Evolutionary conservation across 2,113 vertebrate genomes (phyloP).

Genomic region (Raphicerus campestris): DNA sequence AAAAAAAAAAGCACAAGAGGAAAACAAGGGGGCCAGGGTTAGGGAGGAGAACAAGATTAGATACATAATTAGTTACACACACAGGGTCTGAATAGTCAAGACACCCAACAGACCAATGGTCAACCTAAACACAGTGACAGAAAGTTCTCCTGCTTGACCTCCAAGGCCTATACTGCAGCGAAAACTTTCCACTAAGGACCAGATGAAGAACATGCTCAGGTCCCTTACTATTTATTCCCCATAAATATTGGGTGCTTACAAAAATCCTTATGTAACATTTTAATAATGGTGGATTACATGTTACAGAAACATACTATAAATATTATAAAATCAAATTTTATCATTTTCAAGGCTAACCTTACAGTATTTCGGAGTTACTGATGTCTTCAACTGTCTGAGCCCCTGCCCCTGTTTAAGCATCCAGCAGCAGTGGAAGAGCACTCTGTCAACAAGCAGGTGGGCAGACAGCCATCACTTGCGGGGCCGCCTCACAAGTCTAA

Average conservation of each 20-base stretch:
- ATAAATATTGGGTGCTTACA: background rate
- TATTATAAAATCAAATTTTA: background rate
- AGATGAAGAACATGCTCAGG: background rate
- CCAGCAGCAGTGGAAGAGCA: rapidly evolving
- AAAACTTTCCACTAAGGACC: background rate
- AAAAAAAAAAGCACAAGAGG: background rate
- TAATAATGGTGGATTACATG: background rate
- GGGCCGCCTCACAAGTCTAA: background rate
- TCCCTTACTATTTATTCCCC: background rate
- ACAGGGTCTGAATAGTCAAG: background rate
- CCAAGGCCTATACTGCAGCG: background rate
- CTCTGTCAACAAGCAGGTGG: background rate
- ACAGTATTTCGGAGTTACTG: no score
- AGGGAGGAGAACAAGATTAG: no score
- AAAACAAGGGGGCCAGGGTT: background rate
- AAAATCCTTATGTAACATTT: background rate
- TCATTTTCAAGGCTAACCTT: background rate
- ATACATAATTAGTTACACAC: background rate
- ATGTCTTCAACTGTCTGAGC: background rate
- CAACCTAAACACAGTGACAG: background rate
- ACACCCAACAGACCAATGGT: background rate
- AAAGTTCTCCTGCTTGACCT: background rate
- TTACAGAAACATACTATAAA: background rate
- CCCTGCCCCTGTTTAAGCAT: background rate
- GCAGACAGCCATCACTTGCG: background rate